phyloP scores from a whole-genome alignment of 2,113 vertebrate genomes.

The Phyllostomus discolor region DNA sequence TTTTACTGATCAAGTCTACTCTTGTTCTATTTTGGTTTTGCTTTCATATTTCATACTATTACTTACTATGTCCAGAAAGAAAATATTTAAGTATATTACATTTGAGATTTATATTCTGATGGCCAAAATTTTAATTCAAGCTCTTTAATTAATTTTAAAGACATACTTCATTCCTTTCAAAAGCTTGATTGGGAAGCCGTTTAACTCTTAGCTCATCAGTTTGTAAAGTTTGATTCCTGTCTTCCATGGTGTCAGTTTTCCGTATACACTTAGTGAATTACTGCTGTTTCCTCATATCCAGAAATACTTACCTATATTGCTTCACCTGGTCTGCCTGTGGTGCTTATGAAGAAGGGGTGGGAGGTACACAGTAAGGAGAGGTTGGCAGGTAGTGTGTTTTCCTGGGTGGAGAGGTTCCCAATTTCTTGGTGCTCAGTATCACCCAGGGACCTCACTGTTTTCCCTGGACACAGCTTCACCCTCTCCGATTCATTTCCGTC shows the following conservation, averaged over 20 bases:
- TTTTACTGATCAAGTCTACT: neutral
- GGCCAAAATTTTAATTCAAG: neutral
- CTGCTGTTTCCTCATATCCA: neutral
- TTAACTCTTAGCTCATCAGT: neutral
- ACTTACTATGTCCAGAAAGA: neutral
- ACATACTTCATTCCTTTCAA: neutral
- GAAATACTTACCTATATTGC: accelerated
- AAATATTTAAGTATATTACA: neutral
- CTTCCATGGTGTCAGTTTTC: neutral
- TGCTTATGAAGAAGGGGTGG: neutral
- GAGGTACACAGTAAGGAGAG: neutral
- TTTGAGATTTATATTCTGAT: neutral
- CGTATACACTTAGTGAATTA: neutral
- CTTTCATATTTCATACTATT: neutral
- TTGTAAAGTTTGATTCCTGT: neutral
- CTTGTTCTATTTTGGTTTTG: neutral
- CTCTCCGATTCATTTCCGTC: neutral
- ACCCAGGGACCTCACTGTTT: accelerated
- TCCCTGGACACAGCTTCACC: neutral
- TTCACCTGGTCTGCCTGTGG: neutral
- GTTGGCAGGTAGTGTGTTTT: neutral
- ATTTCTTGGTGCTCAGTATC: neutral
- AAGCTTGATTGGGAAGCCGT: neutral
- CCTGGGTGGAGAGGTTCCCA: neutral
- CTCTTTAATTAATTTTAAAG: neutral